Percentiles rank a stretch among this genome's conserved stretches.
phyloP scores from a whole-genome alignment of 2,797 vertebrate genomes.

The Benthosema pterotum region DNA sequence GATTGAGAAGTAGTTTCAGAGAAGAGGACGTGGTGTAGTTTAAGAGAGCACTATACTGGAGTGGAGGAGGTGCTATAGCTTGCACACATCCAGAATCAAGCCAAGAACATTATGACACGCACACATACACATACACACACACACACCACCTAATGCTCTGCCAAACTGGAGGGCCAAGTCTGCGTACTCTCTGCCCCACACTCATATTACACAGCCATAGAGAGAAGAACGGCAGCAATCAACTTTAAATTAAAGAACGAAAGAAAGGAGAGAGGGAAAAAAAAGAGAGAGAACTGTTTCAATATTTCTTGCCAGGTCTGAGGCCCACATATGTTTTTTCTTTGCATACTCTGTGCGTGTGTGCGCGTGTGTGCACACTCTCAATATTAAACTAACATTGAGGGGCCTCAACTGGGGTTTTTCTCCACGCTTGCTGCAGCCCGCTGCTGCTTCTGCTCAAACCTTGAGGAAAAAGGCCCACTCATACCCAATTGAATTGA shows the following conservation, averaged over 20 bases:
- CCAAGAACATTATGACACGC: constrained; percentile 38
- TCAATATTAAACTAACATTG: constrained; percentile 72
- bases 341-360: background rate
- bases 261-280: background rate
- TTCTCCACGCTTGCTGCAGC: constrained; percentile 48
- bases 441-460: constrained; percentile 43
- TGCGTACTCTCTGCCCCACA: constrained; percentile 47
- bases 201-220: constrained; percentile 74
- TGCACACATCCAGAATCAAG: constrained; percentile 28
- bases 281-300: constrained; percentile 66
- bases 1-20: too few relatives aligned
- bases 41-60: too few relatives aligned
- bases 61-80: too few relatives aligned
- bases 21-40: too few relatives aligned
- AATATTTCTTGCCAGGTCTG: constrained; percentile 64
- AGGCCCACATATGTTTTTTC: constrained; percentile 55
- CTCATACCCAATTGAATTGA: constrained; percentile 16
- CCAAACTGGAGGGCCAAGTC: constrained; percentile 55
- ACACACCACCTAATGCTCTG: constrained; percentile 36
- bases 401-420: constrained; percentile 66
- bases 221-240: constrained; percentile 68
- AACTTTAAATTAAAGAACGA: constrained; percentile 71
- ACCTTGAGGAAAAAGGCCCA: constrained; percentile 31
- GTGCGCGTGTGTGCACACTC: constrained; percentile 53
- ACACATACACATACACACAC: constrained; percentile 21